Evolutionary conservation across 2,113 vertebrate species (phyloP), one percentile per base, ranked within the genome.

Genomic region (Tupaia chinensis): DNA sequence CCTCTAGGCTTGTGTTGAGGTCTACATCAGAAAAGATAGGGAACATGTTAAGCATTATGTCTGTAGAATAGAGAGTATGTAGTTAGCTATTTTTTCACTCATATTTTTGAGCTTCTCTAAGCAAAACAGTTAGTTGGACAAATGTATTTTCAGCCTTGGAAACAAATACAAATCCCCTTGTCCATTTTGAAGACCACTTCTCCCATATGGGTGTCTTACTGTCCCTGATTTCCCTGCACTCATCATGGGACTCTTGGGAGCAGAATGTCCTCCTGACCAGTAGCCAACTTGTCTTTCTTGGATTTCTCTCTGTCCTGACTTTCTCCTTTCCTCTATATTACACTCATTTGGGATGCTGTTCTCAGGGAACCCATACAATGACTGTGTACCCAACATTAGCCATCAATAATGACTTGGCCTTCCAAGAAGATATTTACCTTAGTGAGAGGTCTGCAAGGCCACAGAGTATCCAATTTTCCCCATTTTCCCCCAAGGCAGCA

Each of bases 391-490:
- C 32, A 7, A 34, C 2, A 23, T 53, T 27, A 63, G 58, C 12
- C 9, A 23, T 20, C 11, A 23, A 5, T 17, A 32, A 63, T 10
- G 11, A 20, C 23, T 16, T 27, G 4, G 15, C 19, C n/a, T 17
- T 65, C 9, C 8, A n/a, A 76, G 32, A 78, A 32, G 8, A 10
- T 10, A 3, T n/a, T 29, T 5, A 1, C 68, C 5, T 1, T 29
- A 7, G 0, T 5, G 23, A n/a, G 56, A 23, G 4, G 14, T 27
- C 66, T 73, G 23, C 10, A 14, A 44, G 19, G 25, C 3, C 20
- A 0, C 0, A 8, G 70, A 27, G n/a, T 60, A 60, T 19, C 23
- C 9, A 7, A 0, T 1, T 2, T 2, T 1, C 2, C 66, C 3
- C 12, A 68, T 10, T 66, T 84, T 44, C 54, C 34, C 29, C 53